Evolutionary conservation across 2,888 invertebrate species (phyloP).

Genomic region (Ypsolopha sequella): DNA sequence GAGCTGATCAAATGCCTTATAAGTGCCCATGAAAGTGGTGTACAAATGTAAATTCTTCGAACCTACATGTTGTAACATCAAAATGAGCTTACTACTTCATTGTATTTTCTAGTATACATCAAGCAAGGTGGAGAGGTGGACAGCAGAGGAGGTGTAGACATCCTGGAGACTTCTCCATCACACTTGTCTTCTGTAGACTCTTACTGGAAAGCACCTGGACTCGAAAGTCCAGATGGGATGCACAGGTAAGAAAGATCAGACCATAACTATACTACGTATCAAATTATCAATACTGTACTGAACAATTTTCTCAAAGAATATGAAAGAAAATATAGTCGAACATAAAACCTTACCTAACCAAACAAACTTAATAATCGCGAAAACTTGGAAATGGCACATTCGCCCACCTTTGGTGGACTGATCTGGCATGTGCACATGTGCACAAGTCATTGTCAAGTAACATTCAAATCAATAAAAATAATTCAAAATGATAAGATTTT

Average conservation of each 20-base stretch:
- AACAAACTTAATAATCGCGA: background rate
- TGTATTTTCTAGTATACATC: slow-evolving; percentile 49
- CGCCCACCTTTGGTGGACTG: too few relatives aligned
- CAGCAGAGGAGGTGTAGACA: slow-evolving; percentile 66
- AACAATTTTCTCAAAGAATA: background rate
- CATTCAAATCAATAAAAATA: too few relatives aligned
- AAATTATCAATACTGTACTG: background rate
- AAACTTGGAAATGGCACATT: background rate
- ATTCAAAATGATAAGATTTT: too few relatives aligned
- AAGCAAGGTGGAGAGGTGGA: slow-evolving; percentile 76
- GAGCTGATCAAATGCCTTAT: too few relatives aligned
- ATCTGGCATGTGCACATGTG: too few relatives aligned
- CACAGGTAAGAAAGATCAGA: too few relatives aligned
- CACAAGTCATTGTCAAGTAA: too few relatives aligned
- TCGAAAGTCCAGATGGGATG: slow-evolving; percentile 41
- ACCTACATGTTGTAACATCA: too few relatives aligned
- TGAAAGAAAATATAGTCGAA: too few relatives aligned
- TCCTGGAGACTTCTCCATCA: slow-evolving; percentile 39
- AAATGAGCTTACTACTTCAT: background rate
- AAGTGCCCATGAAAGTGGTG: too few relatives aligned
- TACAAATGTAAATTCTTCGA: slow-evolving; percentile 2
- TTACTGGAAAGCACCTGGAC: slow-evolving; percentile 47
- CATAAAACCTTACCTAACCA: too few relatives aligned
- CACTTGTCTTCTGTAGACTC: slow-evolving; percentile 44
- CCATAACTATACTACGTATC: too few relatives aligned